Percentiles rank a stretch among this genome's conserved stretches.
phyloP scores from a whole-genome alignment of 2,113 vertebrate genomes.

The Polypterus bichir region DNA sequence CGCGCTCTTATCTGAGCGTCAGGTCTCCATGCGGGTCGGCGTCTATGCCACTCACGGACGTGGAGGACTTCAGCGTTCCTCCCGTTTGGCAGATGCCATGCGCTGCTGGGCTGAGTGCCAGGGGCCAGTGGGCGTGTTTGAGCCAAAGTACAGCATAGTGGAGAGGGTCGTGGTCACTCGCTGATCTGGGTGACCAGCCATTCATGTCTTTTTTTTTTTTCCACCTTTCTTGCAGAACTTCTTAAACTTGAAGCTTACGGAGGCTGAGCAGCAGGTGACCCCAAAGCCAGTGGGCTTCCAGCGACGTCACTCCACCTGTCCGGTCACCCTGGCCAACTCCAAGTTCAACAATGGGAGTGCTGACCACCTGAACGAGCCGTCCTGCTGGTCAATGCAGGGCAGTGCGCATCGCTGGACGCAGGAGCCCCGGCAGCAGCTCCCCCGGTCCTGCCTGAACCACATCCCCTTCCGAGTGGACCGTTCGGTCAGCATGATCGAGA shows the following conservation, averaged over 20 bases:
- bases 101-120: too few relatives aligned
- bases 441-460: constrained; percentile 39
- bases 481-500: constrained; percentile 58
- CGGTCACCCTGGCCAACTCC: constrained; percentile 42
- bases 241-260: constrained; percentile 34
- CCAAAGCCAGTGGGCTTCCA: constrained; percentile 38
- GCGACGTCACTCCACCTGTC: constrained; percentile 50
- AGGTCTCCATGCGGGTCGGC: too few relatives aligned
- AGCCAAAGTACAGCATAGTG: too few relatives aligned
- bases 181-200: not conserved
- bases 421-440: constrained; percentile 30
- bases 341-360: constrained; percentile 35
- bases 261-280: constrained; percentile 18
- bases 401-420: constrained; percentile 29
- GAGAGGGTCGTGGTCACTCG: too few relatives aligned
- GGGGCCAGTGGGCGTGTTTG: too few relatives aligned
- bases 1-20: too few relatives aligned
- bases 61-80: too few relatives aligned
- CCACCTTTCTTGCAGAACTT: constrained; percentile 41
- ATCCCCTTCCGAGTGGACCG: constrained; percentile 60
- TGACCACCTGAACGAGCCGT: constrained; percentile 14
- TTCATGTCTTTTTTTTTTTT: not conserved
- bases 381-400: constrained; percentile 29
- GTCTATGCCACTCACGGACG: too few relatives aligned
- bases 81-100: too few relatives aligned